Evolutionary conservation across 2,797 vertebrate species (phyloP).

Genomic region (Pangasius djambal): DNA sequence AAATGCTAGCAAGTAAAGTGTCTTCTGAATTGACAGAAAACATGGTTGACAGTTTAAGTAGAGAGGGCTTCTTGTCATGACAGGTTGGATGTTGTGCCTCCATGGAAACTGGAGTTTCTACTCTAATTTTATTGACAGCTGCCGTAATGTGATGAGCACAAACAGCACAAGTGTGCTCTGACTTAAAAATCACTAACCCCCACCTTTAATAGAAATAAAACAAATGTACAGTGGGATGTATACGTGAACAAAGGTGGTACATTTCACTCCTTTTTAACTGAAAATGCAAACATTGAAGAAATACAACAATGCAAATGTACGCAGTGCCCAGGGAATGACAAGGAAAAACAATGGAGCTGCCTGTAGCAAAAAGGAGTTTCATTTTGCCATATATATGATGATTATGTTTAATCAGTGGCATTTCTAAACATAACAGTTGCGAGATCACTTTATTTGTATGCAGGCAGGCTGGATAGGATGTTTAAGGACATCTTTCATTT

Average conservation of each 20-base stretch:
- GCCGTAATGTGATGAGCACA: conserved; percentile 6
- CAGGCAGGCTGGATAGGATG: conserved; percentile 8
- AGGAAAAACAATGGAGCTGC: conserved; percentile 15
- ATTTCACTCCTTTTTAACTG: neutral
- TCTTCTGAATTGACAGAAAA: neutral
- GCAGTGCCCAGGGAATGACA: conserved; percentile 16
- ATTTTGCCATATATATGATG: conserved; percentile 13
- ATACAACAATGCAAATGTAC: conserved; percentile 30
- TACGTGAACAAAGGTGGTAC: neutral
- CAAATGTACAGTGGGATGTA: neutral
- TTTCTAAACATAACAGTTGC: neutral
- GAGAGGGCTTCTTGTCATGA: neutral
- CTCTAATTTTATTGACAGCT: conserved; percentile 12
- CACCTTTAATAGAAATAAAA: neutral
- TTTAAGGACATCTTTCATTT: conserved; percentile 33
- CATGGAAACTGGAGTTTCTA: conserved; percentile 11
- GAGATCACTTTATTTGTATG: neutral
- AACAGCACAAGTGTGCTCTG: neutral
- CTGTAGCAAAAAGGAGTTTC: neutral
- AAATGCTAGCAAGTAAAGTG: neutral
- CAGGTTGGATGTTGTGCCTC: neutral
- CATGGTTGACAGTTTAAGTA: neutral
- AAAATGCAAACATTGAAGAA: neutral
- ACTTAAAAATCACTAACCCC: neutral
- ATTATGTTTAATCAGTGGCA: neutral